phyloP scores from a whole-genome alignment of 1,140 invertebrate species.

The Drosophila eugracilis region DNA sequence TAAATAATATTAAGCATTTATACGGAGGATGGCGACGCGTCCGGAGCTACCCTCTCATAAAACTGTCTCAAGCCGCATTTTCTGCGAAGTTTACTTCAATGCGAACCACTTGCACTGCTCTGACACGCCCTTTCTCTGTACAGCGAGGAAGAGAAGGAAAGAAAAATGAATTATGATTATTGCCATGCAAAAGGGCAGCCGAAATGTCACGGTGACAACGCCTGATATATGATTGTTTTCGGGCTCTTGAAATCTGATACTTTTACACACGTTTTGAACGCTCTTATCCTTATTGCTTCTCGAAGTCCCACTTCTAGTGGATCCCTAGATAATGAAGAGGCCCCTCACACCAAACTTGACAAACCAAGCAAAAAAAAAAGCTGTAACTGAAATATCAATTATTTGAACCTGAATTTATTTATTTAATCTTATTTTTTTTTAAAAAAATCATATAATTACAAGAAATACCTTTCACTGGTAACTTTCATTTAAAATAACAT shows the following conservation, averaged over 20 bases:
- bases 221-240: constrained; percentile 85
- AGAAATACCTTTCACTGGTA: no score
- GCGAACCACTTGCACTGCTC: constrained; percentile 38
- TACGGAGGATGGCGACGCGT: constrained; percentile 44
- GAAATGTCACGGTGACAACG: constrained; percentile 85
- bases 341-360: no score
- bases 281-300: not conserved
- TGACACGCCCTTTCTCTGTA: constrained; percentile 50
- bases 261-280: constrained; percentile 43
- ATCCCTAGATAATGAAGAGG: no score
- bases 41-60: constrained; percentile 77
- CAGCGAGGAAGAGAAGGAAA: constrained; percentile 31
- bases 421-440: no score
- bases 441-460: no score
- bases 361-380: no score
- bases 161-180: constrained; percentile 85
- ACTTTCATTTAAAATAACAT: no score
- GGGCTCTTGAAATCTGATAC: constrained; percentile 84
- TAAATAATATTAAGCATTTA: constrained; percentile 83
- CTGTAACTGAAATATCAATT: no score
- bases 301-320: not conserved
- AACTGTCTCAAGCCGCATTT: constrained; percentile 61
- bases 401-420: no score
- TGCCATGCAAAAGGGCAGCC: constrained; percentile 85
- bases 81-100: constrained; percentile 46